These are phyloP conservation scores for Bombus fervidus DNA, from an alignment of 1,140 invertebrate species.

Conservation along the genomic window DNA sequence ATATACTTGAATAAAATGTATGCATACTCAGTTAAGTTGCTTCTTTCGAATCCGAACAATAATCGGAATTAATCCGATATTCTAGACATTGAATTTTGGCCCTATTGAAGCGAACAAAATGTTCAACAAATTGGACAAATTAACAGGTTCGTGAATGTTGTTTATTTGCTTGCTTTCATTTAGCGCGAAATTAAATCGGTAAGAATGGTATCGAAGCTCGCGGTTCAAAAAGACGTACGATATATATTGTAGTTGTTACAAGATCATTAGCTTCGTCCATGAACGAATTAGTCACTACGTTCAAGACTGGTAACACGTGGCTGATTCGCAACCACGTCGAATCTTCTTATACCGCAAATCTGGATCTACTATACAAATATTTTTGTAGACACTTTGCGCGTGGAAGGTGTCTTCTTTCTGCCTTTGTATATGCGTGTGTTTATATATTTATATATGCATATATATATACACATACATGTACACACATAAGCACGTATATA, in stretches of 20 bases:
- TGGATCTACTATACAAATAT: conserved; percentile 76
- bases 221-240: background rate
- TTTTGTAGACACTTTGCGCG: conserved; percentile 77
- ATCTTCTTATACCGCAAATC: conserved; percentile 72
- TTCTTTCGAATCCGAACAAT: background rate
- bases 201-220: background rate
- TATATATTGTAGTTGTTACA: conserved; percentile 34
- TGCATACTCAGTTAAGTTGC: conserved; percentile 24
- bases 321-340: conserved; percentile 53
- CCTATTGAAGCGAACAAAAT: background rate
- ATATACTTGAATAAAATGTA: background rate
- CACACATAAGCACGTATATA: background rate
- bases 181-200: background rate
- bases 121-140: no score
- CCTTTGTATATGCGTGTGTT: conserved; percentile 62
- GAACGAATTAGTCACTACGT: conserved; percentile 72
- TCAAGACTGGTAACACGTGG: conserved; percentile 67
- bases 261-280: conserved; percentile 51
- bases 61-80: background rate
- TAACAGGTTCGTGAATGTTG: background rate
- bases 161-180: conserved; percentile 14
- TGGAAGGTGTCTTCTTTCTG: conserved; percentile 77
- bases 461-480: background rate
- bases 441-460: background rate
- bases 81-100: background rate